Evolutionary conservation across 37 sponge, comb jelly and placozoan genomes (phyloP).

Genomic region (Ephydatia muelleri): DNA sequence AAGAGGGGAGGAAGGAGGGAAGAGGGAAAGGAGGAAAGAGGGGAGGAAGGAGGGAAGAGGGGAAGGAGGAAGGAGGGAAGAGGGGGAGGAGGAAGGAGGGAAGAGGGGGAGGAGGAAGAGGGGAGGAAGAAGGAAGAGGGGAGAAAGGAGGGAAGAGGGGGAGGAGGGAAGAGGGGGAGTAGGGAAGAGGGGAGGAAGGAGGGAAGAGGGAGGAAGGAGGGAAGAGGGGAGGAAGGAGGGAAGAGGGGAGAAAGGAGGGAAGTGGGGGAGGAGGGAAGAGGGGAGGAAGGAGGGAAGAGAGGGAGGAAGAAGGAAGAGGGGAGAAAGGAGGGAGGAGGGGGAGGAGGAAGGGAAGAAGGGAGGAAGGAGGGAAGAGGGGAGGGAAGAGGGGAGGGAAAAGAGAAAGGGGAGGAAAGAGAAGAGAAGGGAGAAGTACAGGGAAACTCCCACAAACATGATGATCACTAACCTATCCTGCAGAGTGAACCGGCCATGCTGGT

Average conservation of each 20-base stretch:
- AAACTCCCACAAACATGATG: too few relatives aligned
- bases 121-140: background rate
- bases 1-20: too few relatives aligned
- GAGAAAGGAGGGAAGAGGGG: background rate
- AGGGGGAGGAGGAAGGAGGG: too few relatives aligned
- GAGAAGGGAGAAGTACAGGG: too few relatives aligned
- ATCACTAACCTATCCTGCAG: slow-evolving; percentile 39
- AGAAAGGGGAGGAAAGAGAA: too few relatives aligned
- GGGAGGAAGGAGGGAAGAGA: background rate
- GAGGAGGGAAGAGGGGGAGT: background rate
- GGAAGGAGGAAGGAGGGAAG: background rate
- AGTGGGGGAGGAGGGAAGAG: too few relatives aligned
- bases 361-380: too few relatives aligned
- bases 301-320: background rate
- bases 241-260: too few relatives aligned
- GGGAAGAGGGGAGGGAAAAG: too few relatives aligned
- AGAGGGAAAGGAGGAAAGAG: background rate
- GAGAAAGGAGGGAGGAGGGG: background rate
- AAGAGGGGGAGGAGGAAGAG: background rate
- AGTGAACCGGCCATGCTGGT: slow-evolving; percentile 25
- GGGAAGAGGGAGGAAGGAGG: background rate
- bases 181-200: background rate
- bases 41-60: too few relatives aligned
- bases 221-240: too few relatives aligned
- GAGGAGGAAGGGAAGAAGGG: background rate